Base-by-base conservation (phyloP, 2,113 vertebrate genomes). In the Diphyllodes magnificus region DNA sequence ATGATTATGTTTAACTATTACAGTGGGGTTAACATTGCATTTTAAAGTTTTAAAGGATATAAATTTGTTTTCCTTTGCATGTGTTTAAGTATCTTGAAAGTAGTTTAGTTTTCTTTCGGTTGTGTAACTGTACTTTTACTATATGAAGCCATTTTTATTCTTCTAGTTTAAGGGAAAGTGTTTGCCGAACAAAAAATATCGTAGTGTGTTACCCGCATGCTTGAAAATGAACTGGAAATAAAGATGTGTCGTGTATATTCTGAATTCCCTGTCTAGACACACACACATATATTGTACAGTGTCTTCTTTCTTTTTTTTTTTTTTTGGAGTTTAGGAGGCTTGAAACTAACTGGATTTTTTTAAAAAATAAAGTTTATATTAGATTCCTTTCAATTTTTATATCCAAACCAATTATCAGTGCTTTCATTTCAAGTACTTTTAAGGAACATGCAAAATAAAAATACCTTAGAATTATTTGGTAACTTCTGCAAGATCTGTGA, bases 151-250 rank as follows among this genome's bases (percentile, higher is more conserved):
- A 30, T 30, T 85, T 81, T 82, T 50, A 2, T 50, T 53, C 13
- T 70, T 71, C n/a, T 54, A 47, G 27, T 14, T 69, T 33, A 54
- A 10, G 18, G 13, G 19, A 45, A 85, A 54, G 10, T 20, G 16
- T 33, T 77, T 0, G 0, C 20, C 0, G 0, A 30, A 50, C 6
- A 44, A 73, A 77, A 92, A 84, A 11, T 54, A 42, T 21, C 0
- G 0, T 20, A 42, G 33, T 8, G 25, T 25, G 8, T 73, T 87
- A 70, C 15, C n/a, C 0, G 0, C 50, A 13, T 11, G 5, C 51
- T 45, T 82, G 44, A 82, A 89, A 92, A 76, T 0, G 0, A 35
- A 82, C 15, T 44, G 37, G 60, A 69, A 84, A 80, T 66, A 39
- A 42, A 59, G 30, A 82, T 14, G 42, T 6, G 15, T 57, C 0